Evolutionary conservation across 1,140 invertebrate genomes (phyloP).

Genomic region (Nymphalis io): DNA sequence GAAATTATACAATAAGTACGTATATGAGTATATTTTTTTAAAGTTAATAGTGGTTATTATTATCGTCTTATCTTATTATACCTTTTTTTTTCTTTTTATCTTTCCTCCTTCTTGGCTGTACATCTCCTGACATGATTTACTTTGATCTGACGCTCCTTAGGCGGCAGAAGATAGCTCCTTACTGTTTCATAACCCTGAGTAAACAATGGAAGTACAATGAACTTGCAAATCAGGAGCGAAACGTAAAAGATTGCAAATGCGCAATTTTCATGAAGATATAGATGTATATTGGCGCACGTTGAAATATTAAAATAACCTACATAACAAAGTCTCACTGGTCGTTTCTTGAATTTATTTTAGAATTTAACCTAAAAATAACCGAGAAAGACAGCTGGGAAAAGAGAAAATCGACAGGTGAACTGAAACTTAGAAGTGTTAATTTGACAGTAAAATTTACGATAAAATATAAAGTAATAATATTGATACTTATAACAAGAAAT

Average conservation of each 20-base stretch:
- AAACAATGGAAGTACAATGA: slow-evolving; percentile 68
- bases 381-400: slow-evolving; percentile 76
- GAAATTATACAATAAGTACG: slow-evolving; percentile 31
- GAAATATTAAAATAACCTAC: slow-evolving; percentile 79
- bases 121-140: slow-evolving; percentile 86
- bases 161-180: slow-evolving; percentile 61
- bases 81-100: slow-evolving; percentile 88
- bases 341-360: slow-evolving; percentile 79
- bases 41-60: neutral
- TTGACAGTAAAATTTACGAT: neutral
- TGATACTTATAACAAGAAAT: neutral
- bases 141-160: slow-evolving; percentile 64
- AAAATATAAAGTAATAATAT: neutral
- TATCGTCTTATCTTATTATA: slow-evolving; percentile 66
- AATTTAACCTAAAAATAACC: slow-evolving; percentile 80
- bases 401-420: slow-evolving; percentile 41
- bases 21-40: neutral
- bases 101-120: slow-evolving; percentile 86
- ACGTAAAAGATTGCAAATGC: slow-evolving; percentile 61
- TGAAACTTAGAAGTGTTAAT: neutral
- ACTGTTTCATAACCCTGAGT: slow-evolving; percentile 78
- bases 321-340: slow-evolving; percentile 62
- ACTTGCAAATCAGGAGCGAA: slow-evolving; percentile 48
- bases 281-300: slow-evolving; percentile 60
- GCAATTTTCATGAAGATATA: slow-evolving; percentile 67